Evolutionary conservation across 2,888 invertebrate species (phyloP), one percentile per base, ranked within the genome.

Genomic region (Lithophane ornitopus): DNA sequence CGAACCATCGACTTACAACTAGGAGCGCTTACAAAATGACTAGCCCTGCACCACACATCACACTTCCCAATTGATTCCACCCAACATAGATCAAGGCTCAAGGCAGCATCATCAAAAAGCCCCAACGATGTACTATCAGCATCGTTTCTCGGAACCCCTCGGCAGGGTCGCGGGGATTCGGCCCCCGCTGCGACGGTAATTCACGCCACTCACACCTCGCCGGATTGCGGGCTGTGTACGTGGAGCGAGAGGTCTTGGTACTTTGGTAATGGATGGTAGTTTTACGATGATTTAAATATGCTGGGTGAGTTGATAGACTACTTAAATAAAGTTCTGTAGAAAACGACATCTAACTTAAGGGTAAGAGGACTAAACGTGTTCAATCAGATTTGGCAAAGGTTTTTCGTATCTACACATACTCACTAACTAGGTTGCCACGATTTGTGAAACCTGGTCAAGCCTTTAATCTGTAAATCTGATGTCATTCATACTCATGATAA

Each of bases 201-300:
- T 95, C 95, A 94, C 95, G 91, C 90, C 87, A 89, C 92, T 95
- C 95, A 95, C 96, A 96, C 95, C 94, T 96, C 92, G 89, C 89
- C 82, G 88, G 87, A 90, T 89, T 88, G 89, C 86, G 84, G 70
- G 39, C 16, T 65, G 49, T 72, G 19, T 41, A 8, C 7, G 16
- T 0, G 61, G 82, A 81, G 0, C 6, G 2, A 76, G 12, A 7
- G 1, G 56, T 72, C 58, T 88, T 87, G 88, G 65, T 87, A 79
- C 83, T 86, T 87, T 12, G 22, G 0, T 39, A 34, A 70, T 71
- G 19, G 26, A 54, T 61, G 0, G n/a, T 14, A 22, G 12, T 26
- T 49, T 39, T 19, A 8, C 7, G 11, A 14, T n/a, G 7, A 6
- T 34, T 61, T 34, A 46, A n/a, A 1, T 22, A 3, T 52, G 3